Conservation (phyloP, 2,113 vertebrate species). For the Suncus etruscus region DNA sequence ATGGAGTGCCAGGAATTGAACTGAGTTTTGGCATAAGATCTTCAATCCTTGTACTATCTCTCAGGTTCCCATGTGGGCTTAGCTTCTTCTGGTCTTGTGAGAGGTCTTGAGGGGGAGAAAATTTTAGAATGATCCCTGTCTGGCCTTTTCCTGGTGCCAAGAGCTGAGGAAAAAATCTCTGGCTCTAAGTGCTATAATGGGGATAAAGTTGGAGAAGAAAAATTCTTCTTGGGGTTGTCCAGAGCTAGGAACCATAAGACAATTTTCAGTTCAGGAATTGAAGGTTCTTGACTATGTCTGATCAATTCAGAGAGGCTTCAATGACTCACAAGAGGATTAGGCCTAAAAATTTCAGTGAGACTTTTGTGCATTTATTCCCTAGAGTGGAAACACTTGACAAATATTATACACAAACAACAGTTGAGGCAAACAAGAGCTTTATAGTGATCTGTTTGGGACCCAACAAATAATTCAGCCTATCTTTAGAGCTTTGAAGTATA, state of each 20-base stretch:
- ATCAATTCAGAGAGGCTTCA: conserved; percentile 63
- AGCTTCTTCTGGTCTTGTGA: neutral
- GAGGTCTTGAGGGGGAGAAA: neutral
- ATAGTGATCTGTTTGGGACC: neutral
- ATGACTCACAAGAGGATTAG: conserved; percentile 73
- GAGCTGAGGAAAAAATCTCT: neutral
- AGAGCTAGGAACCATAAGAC: conserved; percentile 1
- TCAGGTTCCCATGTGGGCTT: neutral
- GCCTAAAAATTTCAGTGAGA: conserved; percentile 34
- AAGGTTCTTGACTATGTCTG: conserved; percentile 62
- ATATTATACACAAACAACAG: conserved; percentile 41
- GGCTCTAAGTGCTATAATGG: neutral
- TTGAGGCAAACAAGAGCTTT: conserved; percentile 35
- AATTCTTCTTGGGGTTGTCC: neutral
- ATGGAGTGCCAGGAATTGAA: neutral
- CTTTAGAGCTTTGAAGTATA: conserved; percentile 46
- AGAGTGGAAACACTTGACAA: conserved; percentile 56
- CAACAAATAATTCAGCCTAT: conserved; percentile 29
- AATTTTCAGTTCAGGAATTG: conserved; percentile 50
- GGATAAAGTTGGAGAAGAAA: neutral
- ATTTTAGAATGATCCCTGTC: conserved; percentile 27
- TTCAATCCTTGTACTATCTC: neutral
- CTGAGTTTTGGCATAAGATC: neutral
- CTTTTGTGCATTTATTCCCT: conserved; percentile 69
- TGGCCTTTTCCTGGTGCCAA: neutral